Conservation (phyloP, 1,140 invertebrate genomes). For the Drosophila sturtevanti region DNA sequence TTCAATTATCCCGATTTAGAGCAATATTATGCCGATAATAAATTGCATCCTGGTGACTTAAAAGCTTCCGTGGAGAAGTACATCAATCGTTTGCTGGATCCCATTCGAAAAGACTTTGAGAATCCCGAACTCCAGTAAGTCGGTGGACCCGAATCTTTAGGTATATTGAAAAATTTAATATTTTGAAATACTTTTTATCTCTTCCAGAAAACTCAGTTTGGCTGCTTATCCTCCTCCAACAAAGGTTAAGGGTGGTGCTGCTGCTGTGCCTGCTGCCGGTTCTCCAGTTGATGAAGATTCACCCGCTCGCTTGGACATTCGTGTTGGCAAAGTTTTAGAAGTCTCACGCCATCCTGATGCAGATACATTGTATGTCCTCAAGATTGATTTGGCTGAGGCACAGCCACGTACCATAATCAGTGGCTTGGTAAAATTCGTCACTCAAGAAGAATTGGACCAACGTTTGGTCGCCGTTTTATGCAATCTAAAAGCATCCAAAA, state of each 20-base stretch:
- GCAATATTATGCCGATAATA: constrained; percentile 89
- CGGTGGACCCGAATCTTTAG: not conserved
- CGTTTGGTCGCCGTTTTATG: constrained; percentile 94
- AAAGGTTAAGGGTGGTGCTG: constrained; percentile 84
- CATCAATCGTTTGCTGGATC: constrained; percentile 94
- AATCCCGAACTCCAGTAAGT: constrained; percentile 88
- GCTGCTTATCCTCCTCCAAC: constrained; percentile 92
- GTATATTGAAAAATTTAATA: no score
- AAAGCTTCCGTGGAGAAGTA: constrained; percentile 92
- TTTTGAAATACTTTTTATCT: not conserved
- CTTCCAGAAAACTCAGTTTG: constrained; percentile 83
- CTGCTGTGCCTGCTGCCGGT: constrained; percentile 63
- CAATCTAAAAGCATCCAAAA: constrained; percentile 96
- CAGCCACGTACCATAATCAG: constrained; percentile 91
- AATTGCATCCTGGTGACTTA: constrained; percentile 96
- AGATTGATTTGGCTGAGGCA: constrained; percentile 92
- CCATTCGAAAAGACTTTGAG: constrained; percentile 94
- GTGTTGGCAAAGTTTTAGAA: constrained; percentile 95
- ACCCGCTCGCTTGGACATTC: constrained; percentile 92
- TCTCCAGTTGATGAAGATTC: constrained; percentile 85
- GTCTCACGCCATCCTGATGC: constrained; percentile 97
- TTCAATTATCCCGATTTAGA: constrained; percentile 91
- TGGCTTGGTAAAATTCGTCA: constrained; percentile 95
- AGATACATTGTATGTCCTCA: constrained; percentile 96
- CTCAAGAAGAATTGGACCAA: constrained; percentile 93